Conservation (phyloP, 1,140 invertebrate species). For the Agrilus planipennis region DNA sequence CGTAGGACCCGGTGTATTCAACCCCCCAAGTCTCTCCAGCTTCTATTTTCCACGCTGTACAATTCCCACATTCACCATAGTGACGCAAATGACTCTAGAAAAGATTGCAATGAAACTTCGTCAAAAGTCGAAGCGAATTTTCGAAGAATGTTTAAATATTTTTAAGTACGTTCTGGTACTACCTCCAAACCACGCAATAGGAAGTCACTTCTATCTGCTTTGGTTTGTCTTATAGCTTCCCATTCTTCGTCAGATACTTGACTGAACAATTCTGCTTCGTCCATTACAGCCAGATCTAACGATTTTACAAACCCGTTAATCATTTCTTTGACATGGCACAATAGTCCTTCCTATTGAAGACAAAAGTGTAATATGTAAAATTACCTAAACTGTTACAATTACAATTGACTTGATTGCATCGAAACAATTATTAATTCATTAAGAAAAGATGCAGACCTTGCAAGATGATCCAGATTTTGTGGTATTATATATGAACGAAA, state of each 20-base stretch:
- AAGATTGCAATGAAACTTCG: not conserved
- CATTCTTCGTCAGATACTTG: constrained; percentile 71
- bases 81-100: constrained; percentile 38
- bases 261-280: constrained; percentile 54
- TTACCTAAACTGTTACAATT: not conserved
- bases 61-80: constrained; percentile 47
- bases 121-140: too few species aligned
- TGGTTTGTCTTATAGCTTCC: constrained; percentile 58
- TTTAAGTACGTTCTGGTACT: constrained; percentile 11
- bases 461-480: constrained; percentile 40
- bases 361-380: not conserved
- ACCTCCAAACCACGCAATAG: constrained; percentile 51
- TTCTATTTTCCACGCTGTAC: constrained; percentile 50
- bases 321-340: constrained; percentile 52
- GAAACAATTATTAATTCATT: constrained; percentile 1
- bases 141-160: too few species aligned
- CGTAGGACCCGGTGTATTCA: constrained; percentile 20
- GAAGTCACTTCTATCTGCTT: constrained; percentile 46
- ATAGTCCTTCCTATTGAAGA: constrained; percentile 39
- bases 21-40: constrained; percentile 58
- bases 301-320: constrained; percentile 47
- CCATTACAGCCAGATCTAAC: constrained; percentile 49
- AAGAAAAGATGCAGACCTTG: constrained; percentile 34
- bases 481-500: constrained; percentile 67
- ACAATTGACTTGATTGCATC: not conserved